Evolutionary conservation across 2,797 vertebrate species (phyloP).

Genomic region (Danio jaintianensis): DNA sequence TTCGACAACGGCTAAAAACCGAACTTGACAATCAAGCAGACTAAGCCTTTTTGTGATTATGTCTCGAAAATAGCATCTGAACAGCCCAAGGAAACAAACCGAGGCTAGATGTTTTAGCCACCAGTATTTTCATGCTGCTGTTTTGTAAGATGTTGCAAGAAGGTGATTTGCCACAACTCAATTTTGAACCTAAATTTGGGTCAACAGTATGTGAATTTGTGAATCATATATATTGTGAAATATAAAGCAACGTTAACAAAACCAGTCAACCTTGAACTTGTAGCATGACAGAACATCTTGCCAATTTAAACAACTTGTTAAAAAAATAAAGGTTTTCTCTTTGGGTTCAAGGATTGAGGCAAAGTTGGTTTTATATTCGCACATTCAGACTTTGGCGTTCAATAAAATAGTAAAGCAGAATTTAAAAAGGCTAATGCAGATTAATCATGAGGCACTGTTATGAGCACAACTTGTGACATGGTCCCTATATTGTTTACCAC

Average conservation of each 20-base stretch:
- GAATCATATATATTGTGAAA: neutral
- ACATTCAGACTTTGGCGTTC: too few relatives aligned
- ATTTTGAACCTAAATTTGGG: neutral
- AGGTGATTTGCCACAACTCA: neutral
- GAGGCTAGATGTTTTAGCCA: neutral
- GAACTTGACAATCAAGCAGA: too few relatives aligned
- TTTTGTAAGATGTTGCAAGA: neutral
- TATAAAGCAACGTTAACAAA: neutral
- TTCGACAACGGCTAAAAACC: too few relatives aligned
- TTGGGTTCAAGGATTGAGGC: neutral
- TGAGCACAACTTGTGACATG: too few relatives aligned
- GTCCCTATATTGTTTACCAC: too few relatives aligned
- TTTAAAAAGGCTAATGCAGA: too few relatives aligned
- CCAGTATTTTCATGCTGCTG: neutral
- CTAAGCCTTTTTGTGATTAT: slow-evolving; percentile 14
- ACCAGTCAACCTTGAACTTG: neutral
- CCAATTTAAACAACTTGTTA: slow-evolving; percentile 9
- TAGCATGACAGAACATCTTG: slow-evolving; percentile 4
- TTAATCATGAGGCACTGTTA: too few relatives aligned
- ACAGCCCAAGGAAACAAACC: neutral
- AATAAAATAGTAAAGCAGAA: too few relatives aligned
- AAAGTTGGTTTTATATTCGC: too few relatives aligned
- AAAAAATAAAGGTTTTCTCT: neutral
- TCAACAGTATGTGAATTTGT: neutral
- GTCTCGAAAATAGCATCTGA: neutral